Percentiles rank a stretch among this genome's conserved stretches.
phyloP scores from a whole-genome alignment of 2,113 vertebrate genomes.

The Protomyctophum bolini region DNA sequence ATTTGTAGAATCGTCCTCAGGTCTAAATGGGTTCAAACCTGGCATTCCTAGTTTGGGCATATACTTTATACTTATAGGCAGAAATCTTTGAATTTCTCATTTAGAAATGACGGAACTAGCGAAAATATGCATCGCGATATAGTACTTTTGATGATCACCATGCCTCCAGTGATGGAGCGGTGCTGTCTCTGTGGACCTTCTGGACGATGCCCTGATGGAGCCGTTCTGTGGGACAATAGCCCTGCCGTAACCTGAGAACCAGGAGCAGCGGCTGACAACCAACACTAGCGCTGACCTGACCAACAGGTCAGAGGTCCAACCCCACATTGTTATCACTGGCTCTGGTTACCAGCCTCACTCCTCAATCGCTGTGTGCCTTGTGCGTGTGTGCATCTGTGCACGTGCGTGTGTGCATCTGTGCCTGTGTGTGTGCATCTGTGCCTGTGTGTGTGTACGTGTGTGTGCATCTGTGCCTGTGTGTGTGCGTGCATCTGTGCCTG shows the following conservation, averaged over 20 bases:
- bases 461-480: conserved; percentile 37
- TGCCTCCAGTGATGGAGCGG: too few relatives aligned
- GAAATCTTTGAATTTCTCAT: too few relatives aligned
- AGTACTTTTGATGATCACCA: too few relatives aligned
- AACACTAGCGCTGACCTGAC: conserved; percentile 72
- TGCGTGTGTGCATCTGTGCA: conserved; percentile 1
- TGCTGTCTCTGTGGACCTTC: conserved; percentile 13
- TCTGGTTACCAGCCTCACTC: conserved; percentile 79
- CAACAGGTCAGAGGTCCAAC: conserved; percentile 80
- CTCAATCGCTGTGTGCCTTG: conserved; percentile 62
- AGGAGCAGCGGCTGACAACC: conserved; percentile 68
- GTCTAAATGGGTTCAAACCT: too few relatives aligned
- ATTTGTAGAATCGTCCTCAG: too few relatives aligned
- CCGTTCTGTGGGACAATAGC: conserved; percentile 17
- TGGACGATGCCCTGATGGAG: neutral
- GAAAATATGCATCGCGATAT: too few relatives aligned
- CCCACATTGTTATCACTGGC: conserved; percentile 81
- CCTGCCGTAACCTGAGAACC: conserved; percentile 69
- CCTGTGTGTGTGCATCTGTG: conserved; percentile 46
- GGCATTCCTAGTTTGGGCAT: too few relatives aligned
- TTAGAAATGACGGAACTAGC: too few relatives aligned
- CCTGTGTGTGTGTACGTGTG: conserved; percentile 27
- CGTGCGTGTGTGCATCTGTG: conserved; percentile 27
- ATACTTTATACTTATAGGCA: too few relatives aligned
- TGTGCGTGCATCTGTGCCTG: conserved; percentile 44